A percentile compares a stretch with the other conserved stretches of the same genome.
These are phyloP conservation scores for Euspilapteryx auroguttella DNA, from an alignment of 2,888 invertebrate species.

Conservation along the genomic window DNA sequence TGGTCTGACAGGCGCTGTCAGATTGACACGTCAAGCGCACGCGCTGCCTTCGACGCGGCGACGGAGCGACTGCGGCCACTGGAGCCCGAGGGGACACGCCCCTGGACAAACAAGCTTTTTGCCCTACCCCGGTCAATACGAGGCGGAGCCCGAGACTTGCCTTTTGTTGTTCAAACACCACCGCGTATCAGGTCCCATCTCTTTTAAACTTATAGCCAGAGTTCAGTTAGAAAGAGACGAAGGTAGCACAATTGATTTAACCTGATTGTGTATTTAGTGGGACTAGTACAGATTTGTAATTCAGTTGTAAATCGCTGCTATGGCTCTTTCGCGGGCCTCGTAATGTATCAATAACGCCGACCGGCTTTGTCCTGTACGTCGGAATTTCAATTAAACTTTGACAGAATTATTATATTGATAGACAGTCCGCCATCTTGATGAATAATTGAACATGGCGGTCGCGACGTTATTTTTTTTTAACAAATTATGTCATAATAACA, in stretches of 20 bases:
- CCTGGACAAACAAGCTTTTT: slow-evolving; percentile 43
- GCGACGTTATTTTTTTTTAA: slow-evolving; percentile 15
- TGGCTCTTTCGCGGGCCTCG: slow-evolving; percentile 43
- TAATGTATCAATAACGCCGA: slow-evolving; percentile 58
- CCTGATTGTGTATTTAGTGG: slow-evolving; percentile 52
- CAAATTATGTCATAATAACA: slow-evolving; percentile 20
- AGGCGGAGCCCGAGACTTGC: slow-evolving; percentile 30
- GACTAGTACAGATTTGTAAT: slow-evolving; percentile 52
- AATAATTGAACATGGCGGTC: slow-evolving; percentile 29
- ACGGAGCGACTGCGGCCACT: slow-evolving; percentile 35
- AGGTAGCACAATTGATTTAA: slow-evolving; percentile 40
- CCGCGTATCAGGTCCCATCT: slow-evolving; percentile 17
- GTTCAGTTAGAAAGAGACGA: slow-evolving; percentile 16
- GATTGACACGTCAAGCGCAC: slow-evolving; percentile 16
- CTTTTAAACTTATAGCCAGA: no score
- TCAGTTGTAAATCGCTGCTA: slow-evolving; percentile 53
- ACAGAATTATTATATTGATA: slow-evolving; percentile 58
- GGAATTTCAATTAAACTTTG: slow-evolving; percentile 56
- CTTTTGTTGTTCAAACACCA: slow-evolving; percentile 23
- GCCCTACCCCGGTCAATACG: slow-evolving; percentile 33
- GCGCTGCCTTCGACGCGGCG: slow-evolving; percentile 38
- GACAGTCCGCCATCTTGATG: slow-evolving; percentile 39
- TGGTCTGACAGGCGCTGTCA: slow-evolving; percentile 24
- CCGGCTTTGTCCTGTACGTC: slow-evolving; percentile 21
- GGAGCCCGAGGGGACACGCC: slow-evolving; percentile 30